These are phyloP conservation scores for Cerastoderma edule DNA, from an alignment of 2,888 invertebrate species.

Conservation along the genomic window DNA sequence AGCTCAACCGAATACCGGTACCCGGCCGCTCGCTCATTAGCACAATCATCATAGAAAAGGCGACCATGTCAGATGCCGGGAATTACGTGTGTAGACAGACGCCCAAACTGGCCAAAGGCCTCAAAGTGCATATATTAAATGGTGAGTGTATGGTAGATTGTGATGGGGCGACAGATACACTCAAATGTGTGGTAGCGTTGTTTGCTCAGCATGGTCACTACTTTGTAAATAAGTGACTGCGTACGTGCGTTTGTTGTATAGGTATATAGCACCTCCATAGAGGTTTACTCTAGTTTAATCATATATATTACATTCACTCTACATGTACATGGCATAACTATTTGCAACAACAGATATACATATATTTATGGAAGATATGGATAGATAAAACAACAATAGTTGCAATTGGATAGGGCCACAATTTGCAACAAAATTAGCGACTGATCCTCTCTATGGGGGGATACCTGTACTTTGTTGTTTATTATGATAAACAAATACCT, in stretches of 20 bases:
- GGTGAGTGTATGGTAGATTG: slow-evolving; percentile 38
- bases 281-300: not conserved
- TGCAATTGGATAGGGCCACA: too few species aligned
- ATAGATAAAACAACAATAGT: too few species aligned
- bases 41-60: slow-evolving; percentile 58
- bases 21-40: slow-evolving; percentile 63
- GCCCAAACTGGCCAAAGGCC: slow-evolving; percentile 51
- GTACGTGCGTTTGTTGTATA: not conserved
- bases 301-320: too few species aligned
- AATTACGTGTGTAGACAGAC: slow-evolving; percentile 64
- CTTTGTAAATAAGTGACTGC: not conserved
- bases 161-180: not conserved
- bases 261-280: not conserved
- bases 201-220: not conserved
- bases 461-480: too few species aligned
- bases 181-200: not conserved
- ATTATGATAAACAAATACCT: too few species aligned
- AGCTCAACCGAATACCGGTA: slow-evolving; percentile 53
- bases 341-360: too few species aligned
- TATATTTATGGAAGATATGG: too few species aligned
- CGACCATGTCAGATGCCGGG: slow-evolving; percentile 55
- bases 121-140: slow-evolving; percentile 67
- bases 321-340: too few species aligned
- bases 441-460: too few species aligned
- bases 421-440: too few species aligned